Evolutionary conservation across 2,888 invertebrate genomes (phyloP), one percentile per base, ranked within the genome.

Genomic region (Tipula helvola): DNA sequence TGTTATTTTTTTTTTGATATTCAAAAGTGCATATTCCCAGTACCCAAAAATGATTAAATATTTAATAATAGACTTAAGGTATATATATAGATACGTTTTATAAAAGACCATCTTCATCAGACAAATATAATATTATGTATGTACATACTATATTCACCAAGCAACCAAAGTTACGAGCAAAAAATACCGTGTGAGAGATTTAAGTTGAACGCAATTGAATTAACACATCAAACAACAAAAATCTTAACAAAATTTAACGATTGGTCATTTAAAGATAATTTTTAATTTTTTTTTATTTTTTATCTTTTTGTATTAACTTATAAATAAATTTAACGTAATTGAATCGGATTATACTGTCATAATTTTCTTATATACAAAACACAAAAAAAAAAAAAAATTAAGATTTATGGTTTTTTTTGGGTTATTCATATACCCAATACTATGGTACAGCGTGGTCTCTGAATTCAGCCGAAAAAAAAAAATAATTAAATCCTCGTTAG

Each of bases 251-350:
- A 52, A 71, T 28, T 71, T 71, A 71, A 71, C 71, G 71, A 71
- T 71, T 71, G 71, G 71, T 71, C 71, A 71, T 71, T 71, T 71
- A 71, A 71, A 71, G 71, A 71, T 71, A 71, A 71, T 71, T 71
- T 71, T 28, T 28, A 28, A 28, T 1, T 28, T 18, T 18, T 52
- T 12, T 1, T 28, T 18, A 5, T 52, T 12, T 71, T 71, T 71
- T 71, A 28, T 71, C 28, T 71, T 71, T 71, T 10, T 71, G 71
- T 71, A 71, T 71, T 71, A 71, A 71, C 71, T 71, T 71, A 71
- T 71, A 71, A 71, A 71, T 71, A 71, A 71, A 71, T 71, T 71
- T 71, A 28, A 71, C 28, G 71, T 71, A 71, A 71, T 71, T 71
- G 71, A 71, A 71, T 71, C 71, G 71, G 71, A 71, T 71, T 71